These are phyloP conservation scores for Leuctra nigra DNA, from an alignment of 2,888 invertebrate genomes.

Conservation along the genomic window DNA sequence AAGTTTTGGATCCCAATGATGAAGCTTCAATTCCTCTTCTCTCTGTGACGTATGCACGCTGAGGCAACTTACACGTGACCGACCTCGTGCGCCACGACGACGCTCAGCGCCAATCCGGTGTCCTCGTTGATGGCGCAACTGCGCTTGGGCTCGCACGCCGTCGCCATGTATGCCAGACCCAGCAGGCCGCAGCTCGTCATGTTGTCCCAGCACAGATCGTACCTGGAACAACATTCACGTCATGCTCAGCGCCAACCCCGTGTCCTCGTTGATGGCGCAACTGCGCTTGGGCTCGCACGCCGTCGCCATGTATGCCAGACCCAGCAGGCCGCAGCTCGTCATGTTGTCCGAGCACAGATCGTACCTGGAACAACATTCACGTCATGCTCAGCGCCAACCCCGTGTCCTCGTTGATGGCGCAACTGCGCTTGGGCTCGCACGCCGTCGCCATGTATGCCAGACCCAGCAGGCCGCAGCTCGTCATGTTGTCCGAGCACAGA, in stretches of 20 bases:
- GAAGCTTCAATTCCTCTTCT: too few relatives aligned
- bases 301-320: slow-evolving; percentile 59
- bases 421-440: slow-evolving; percentile 54
- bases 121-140: slow-evolving; percentile 63
- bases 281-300: slow-evolving; percentile 30
- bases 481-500: slow-evolving; percentile 44
- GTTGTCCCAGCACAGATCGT: slow-evolving; percentile 47
- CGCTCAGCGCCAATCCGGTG: slow-evolving; percentile 54
- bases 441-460: slow-evolving; percentile 60
- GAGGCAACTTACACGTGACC: slow-evolving; percentile 58
- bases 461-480: slow-evolving; percentile 53
- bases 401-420: slow-evolving; percentile 48
- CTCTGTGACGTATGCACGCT: too few relatives aligned
- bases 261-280: background rate
- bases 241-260: background rate
- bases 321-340: slow-evolving; percentile 51
- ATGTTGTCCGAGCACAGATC: slow-evolving; percentile 47
- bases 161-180: slow-evolving; percentile 60
- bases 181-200: slow-evolving; percentile 49
- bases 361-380: slow-evolving; percentile 37
- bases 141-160: slow-evolving; percentile 54
- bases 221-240: slow-evolving; percentile 36
- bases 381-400: background rate
- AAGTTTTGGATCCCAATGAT: slow-evolving; percentile 1
- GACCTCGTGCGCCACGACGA: slow-evolving; percentile 60